Evolutionary conservation across 1,140 invertebrate genomes (phyloP).

Genomic region (Penaeus indicus): DNA sequence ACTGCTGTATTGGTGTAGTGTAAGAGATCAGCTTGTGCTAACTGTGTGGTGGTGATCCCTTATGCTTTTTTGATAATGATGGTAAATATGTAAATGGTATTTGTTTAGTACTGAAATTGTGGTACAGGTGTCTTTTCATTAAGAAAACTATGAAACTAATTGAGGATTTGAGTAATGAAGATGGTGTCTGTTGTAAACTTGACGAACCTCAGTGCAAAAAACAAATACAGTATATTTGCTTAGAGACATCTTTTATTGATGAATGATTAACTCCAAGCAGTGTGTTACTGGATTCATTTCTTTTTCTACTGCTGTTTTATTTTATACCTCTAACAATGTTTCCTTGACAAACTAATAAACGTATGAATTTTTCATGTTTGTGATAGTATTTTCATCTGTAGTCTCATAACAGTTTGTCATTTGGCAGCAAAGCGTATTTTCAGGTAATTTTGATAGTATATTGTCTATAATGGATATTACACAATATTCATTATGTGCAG

Average conservation of each 20-base stretch:
- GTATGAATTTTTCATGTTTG: slow-evolving; percentile 43
- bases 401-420: too few relatives aligned
- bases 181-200: slow-evolving; percentile 55
- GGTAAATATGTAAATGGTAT: slow-evolving; percentile 20
- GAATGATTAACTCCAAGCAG: slow-evolving; percentile 24
- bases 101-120: slow-evolving; percentile 20
- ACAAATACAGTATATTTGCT: slow-evolving; percentile 61
- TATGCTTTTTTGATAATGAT: slow-evolving; percentile 34
- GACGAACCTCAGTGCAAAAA: slow-evolving; percentile 50
- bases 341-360: slow-evolving; percentile 51
- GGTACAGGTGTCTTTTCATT: slow-evolving; percentile 18
- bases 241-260: slow-evolving; percentile 58
- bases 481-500: too few relatives aligned
- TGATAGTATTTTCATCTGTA: slow-evolving; percentile 28
- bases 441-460: too few relatives aligned
- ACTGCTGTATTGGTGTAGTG: slow-evolving; percentile 10
- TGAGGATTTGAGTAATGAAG: slow-evolving; percentile 5
- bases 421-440: too few relatives aligned
- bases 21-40: slow-evolving; percentile 28
- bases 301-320: slow-evolving; percentile 48
- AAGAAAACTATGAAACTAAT: slow-evolving; percentile 30
- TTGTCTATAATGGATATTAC: too few relatives aligned
- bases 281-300: slow-evolving; percentile 23
- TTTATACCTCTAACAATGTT: slow-evolving; percentile 51
- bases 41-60: not conserved